Evolutionary conservation across 30 jellyfish, hydroid and myxozoan species (phyloP), one percentile per base, ranked within the genome.

Genomic region (Morbakka virulenta): DNA sequence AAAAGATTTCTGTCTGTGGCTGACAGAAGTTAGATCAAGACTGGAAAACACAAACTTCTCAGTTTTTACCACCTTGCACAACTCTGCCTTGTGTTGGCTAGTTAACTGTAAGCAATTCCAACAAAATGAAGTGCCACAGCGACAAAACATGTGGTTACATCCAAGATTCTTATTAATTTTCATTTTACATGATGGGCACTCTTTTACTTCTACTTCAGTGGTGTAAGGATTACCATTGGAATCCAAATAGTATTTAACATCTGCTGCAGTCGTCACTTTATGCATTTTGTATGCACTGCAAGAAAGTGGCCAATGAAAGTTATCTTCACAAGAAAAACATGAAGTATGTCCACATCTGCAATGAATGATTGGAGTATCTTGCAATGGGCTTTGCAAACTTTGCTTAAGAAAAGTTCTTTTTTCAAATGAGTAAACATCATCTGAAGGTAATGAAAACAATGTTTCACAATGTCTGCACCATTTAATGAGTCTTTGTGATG

Each of bases 401-500:
- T n/a, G n/a, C n/a, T n/a, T n/a, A n/a, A n/a, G n/a, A n/a, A n/a
- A n/a, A n/a, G n/a, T n/a, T n/a, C n/a, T n/a, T n/a, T n/a, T n/a
- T n/a, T n/a, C n/a, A n/a, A n/a, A n/a, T n/a, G n/a, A n/a, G n/a
- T n/a, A n/a, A n/a, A n/a, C n/a, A n/a, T n/a, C n/a, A n/a, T n/a
- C n/a, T n/a, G n/a, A n/a, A 9, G 57, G 21, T 28, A 79, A 77
- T 26, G 4, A 25, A 4, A 74, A 79, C 22, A 67, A 28, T 25
- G 35, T 63, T 1, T 63, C 80, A 63, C 88, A 77, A 2, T 50
- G 62, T 1, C 73, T 79, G 33, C 88, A 77, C 88, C 88, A 77
- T 36, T 77, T 62, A 72, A 72, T 63, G 21, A 35, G 62, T 12
- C 2, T 36, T 24, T 20, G 31, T 24, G 12, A 33, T 12, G 47